Evolutionary conservation across 2,888 invertebrate species (phyloP).

Genomic region (Pterostichus madidus): DNA sequence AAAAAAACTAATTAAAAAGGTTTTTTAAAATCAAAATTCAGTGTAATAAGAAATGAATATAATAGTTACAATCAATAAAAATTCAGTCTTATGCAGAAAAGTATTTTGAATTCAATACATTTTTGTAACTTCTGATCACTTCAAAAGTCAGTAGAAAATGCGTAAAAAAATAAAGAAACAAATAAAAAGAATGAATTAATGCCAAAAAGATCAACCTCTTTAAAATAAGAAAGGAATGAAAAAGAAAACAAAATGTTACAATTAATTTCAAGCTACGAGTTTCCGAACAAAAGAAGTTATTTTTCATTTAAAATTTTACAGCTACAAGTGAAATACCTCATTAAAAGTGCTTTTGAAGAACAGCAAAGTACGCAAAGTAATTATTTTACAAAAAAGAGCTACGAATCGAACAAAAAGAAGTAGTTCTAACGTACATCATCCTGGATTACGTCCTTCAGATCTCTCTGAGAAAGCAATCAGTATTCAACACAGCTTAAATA

Average conservation of each 20-base stretch:
- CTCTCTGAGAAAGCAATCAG: too few species aligned
- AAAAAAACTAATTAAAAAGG: too few species aligned
- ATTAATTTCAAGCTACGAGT: conserved; percentile 56
- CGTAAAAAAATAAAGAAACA: conserved; percentile 5
- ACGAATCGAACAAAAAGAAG: conserved; percentile 10
- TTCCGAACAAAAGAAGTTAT: conserved; percentile 53
- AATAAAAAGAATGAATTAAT: background rate
- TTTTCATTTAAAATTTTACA: conserved; percentile 54
- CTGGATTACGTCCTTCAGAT: too few species aligned
- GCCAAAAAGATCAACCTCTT: conserved; percentile 25
- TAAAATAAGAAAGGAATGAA: conserved; percentile 14
- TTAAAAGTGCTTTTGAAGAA: conserved; percentile 55
- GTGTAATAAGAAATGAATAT: too few species aligned
- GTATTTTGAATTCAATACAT: too few species aligned
- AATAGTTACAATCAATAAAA: too few species aligned
- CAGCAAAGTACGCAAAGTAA: conserved; percentile 27
- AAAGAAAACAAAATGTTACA: conserved; percentile 46
- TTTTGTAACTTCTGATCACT: background rate
- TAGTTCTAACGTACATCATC: too few species aligned
- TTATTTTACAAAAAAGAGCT: conserved; percentile 47
- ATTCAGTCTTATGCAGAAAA: too few species aligned
- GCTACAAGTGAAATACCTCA: conserved; percentile 57
- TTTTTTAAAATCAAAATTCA: too few species aligned
- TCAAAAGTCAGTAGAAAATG: conserved; percentile 1
- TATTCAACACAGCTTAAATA: too few species aligned